phyloP scores from a whole-genome alignment of 2,888 invertebrate genomes.

The Hirtodrosophila trivittata region DNA sequence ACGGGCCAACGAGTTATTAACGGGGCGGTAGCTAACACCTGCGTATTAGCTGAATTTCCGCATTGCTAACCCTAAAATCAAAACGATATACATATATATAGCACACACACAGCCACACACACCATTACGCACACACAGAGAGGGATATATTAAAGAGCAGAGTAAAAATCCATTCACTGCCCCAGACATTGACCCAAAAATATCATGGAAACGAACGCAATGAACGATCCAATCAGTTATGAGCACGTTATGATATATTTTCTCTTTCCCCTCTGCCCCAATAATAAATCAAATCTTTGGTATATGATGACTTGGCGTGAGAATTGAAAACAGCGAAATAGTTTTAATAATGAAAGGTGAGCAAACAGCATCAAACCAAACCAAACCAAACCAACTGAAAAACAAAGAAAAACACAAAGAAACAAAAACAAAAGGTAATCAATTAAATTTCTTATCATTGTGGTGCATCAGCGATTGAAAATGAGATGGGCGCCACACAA shows the following conservation, averaged over 20 bases:
- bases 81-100: not conserved
- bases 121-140: not conserved
- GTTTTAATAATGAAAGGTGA: conserved; percentile 66
- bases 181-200: conserved; percentile 60
- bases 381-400: conserved; percentile 18
- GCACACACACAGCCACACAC: conserved; percentile 6
- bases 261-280: conserved; percentile 43
- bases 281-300: conserved; percentile 58
- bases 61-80: conserved; percentile 48
- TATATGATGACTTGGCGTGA: conserved; percentile 70
- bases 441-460: conserved; percentile 78
- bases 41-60: conserved; percentile 73
- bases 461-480: conserved; percentile 66
- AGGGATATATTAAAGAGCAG: too few species aligned
- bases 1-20: conserved; percentile 59
- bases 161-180: conserved; percentile 48
- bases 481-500: conserved; percentile 49
- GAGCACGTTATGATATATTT: conserved; percentile 58
- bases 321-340: conserved; percentile 70
- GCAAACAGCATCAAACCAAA: conserved; percentile 35
- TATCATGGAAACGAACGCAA: conserved; percentile 35
- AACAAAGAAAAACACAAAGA: conserved; percentile 13
- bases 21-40: conserved; percentile 75
- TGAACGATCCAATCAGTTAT: conserved; percentile 58
- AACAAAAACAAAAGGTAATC: conserved; percentile 70